Percentiles rank a stretch among this genome's conserved stretches.
These are phyloP conservation scores for Teleogryllus oceanicus DNA, from an alignment of 2,888 invertebrate species.

Conservation along the genomic window DNA sequence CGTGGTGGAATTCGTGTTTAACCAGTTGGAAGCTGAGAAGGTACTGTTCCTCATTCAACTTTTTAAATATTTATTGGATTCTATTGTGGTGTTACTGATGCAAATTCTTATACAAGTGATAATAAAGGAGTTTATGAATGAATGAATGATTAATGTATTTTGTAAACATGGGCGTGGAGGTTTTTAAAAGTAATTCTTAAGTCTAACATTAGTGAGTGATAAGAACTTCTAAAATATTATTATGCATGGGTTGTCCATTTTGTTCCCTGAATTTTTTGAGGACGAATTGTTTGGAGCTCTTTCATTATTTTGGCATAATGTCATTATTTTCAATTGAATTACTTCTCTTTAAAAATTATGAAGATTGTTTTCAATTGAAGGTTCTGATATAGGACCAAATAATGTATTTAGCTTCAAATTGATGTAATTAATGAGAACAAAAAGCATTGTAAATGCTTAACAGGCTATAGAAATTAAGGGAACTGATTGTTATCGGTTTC, in stretches of 20 bases:
- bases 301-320: not conserved
- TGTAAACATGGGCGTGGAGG: not conserved
- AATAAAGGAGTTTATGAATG: too few relatives aligned
- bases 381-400: not conserved
- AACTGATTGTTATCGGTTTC: constrained; percentile 37
- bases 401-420: not conserved
- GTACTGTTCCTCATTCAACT: constrained; percentile 50
- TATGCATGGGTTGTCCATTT: constrained; percentile 1
- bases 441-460: constrained; percentile 25
- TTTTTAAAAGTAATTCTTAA: not conserved
- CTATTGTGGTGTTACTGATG: not conserved
- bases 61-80: constrained; percentile 22
- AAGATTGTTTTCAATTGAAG: constrained; percentile 18
- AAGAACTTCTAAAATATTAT: not conserved
- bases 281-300: constrained; percentile 19
- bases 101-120: not conserved
- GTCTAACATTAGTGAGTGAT: not conserved
- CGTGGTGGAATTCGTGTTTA: constrained; percentile 96
- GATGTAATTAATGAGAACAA: constrained; percentile 24
- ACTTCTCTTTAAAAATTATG: not conserved
- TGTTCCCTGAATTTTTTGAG: constrained; percentile 6
- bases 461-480: constrained; percentile 3
- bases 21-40: constrained; percentile 91
- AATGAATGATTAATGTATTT: too few relatives aligned
- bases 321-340: not conserved